Evolutionary conservation across 2,888 invertebrate genomes (phyloP).

Genomic region (Plutella xylostella): DNA sequence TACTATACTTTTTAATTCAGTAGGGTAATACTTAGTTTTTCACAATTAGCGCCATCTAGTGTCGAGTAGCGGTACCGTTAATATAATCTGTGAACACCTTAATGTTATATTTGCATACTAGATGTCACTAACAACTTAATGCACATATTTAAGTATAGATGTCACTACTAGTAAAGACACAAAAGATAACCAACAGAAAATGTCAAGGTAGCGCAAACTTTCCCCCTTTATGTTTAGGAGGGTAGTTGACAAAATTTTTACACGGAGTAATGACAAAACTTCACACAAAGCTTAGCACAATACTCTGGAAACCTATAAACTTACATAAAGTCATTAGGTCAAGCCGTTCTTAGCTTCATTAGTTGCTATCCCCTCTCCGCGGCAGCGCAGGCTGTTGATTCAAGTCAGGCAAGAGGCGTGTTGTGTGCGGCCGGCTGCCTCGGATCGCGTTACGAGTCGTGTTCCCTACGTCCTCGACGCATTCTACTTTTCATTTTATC

Average conservation of each 20-base stretch:
- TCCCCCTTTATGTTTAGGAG: no score
- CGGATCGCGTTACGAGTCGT: constrained; percentile 12
- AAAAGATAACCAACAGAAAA: no score
- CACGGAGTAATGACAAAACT: no score
- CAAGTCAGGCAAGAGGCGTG: constrained; percentile 37
- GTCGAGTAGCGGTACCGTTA: not conserved
- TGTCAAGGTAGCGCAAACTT: no score
- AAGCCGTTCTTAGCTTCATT: constrained; percentile 39
- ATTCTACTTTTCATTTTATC: constrained; percentile 23
- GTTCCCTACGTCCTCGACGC: constrained; percentile 30
- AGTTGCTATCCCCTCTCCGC: constrained; percentile 45
- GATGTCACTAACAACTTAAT: no score
- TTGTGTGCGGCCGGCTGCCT: constrained; percentile 15
- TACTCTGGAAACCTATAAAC: not conserved
- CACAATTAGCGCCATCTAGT: not conserved
- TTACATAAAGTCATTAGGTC: constrained; percentile 33
- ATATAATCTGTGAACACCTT: no score
- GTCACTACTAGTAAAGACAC: no score
- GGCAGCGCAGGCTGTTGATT: constrained; percentile 40
- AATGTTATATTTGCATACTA: no score
- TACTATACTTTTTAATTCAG: no score
- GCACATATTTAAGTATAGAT: not conserved
- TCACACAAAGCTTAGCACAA: not conserved
- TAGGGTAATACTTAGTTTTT: not conserved
- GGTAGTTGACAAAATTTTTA: no score